phyloP scores from a whole-genome alignment of 2,113 vertebrate genomes.

The Rhynchopsitta pachyrhyncha region DNA sequence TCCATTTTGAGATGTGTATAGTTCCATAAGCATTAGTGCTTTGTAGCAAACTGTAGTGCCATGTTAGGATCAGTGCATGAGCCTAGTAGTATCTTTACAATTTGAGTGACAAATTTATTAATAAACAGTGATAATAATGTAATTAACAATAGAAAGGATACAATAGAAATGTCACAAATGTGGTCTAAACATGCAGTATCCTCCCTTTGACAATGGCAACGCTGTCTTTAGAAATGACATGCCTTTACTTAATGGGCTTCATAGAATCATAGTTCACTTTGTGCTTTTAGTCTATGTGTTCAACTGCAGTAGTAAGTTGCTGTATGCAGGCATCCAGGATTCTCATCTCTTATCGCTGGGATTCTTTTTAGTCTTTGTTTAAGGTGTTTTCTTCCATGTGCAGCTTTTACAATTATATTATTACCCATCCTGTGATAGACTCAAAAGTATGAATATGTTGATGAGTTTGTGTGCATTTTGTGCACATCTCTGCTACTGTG shows the following conservation, averaged over 20 bases:
- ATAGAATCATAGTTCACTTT: slow-evolving; percentile 14
- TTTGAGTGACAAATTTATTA: slow-evolving; percentile 76
- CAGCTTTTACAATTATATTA: neutral
- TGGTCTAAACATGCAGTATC: slow-evolving; percentile 72
- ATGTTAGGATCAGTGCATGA: slow-evolving; percentile 95
- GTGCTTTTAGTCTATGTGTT: neutral
- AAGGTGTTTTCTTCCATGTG: neutral
- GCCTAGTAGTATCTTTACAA: slow-evolving; percentile 89
- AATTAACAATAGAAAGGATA: slow-evolving; percentile 67
- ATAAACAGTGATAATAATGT: slow-evolving; percentile 68
- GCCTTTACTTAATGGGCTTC: slow-evolving; percentile 26
- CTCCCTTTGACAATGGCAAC: slow-evolving; percentile 69
- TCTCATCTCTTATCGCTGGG: neutral
- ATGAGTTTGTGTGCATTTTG: slow-evolving; percentile 8
- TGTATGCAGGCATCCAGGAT: neutral
- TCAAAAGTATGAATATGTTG: neutral
- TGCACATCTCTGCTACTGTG: neutral
- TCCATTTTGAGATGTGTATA: slow-evolving; percentile 99
- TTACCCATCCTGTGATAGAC: neutral
- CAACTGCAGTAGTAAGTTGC: neutral
- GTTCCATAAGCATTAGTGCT: slow-evolving; percentile 96
- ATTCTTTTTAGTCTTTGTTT: neutral
- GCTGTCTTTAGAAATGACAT: slow-evolving; percentile 47
- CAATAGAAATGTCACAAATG: slow-evolving; percentile 41
- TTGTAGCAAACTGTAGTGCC: slow-evolving; percentile 92